A percentile compares a stretch with the other conserved stretches of the same genome.
These are phyloP conservation scores for Gari tellinella DNA, from an alignment of 2,888 invertebrate genomes.

Conservation along the genomic window DNA sequence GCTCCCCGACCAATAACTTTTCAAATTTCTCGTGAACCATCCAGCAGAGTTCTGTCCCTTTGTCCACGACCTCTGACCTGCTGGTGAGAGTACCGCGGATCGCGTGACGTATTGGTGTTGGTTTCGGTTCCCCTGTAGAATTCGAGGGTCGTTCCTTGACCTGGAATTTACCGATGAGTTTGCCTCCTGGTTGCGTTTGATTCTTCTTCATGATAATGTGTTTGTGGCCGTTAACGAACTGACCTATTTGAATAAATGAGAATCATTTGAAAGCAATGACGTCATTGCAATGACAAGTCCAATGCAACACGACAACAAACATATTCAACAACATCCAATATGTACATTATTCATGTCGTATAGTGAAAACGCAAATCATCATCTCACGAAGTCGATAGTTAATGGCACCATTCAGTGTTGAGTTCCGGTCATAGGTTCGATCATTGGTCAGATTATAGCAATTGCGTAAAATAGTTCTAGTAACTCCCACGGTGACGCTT, in stretches of 20 bases:
- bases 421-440: too few relatives aligned
- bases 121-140: neutral
- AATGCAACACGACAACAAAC: too few relatives aligned
- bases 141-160: slow-evolving; percentile 22
- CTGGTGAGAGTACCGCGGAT: slow-evolving; percentile 34
- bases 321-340: too few relatives aligned
- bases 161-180: slow-evolving; percentile 38
- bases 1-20: slow-evolving; percentile 15
- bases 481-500: too few relatives aligned
- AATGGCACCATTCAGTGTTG: too few relatives aligned
- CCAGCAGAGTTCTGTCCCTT: slow-evolving; percentile 43
- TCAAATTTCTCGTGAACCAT: slow-evolving; percentile 38
- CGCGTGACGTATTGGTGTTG: slow-evolving; percentile 14
- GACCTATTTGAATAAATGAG: slow-evolving; percentile 34
- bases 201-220: slow-evolving; percentile 36
- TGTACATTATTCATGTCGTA: too few relatives aligned
- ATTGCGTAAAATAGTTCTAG: too few relatives aligned
- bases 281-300: too few relatives aligned
- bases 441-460: too few relatives aligned
- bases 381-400: too few relatives aligned
- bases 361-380: too few relatives aligned
- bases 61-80: slow-evolving; percentile 29
- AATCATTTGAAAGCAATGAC: too few relatives aligned
- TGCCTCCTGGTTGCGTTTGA: slow-evolving; percentile 22
- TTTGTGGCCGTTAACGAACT: slow-evolving; percentile 55